phyloP scores from a whole-genome alignment of 2,888 invertebrate species.

The Nebria brevicollis region DNA sequence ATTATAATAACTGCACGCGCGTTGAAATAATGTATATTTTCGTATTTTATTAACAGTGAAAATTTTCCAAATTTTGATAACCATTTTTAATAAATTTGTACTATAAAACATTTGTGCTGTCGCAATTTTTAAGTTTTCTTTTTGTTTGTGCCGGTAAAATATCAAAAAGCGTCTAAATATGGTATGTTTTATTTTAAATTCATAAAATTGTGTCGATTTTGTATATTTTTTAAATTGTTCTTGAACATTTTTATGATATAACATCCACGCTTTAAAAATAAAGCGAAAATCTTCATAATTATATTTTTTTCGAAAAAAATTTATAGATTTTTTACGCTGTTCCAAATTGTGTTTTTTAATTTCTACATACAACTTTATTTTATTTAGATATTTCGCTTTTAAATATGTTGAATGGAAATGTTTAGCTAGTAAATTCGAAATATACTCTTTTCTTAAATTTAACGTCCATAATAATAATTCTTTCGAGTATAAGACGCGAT shows the following conservation, averaged over 20 bases:
- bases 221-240: constrained; percentile 22
- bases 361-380: constrained; percentile 51
- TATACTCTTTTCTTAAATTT: constrained; percentile 23
- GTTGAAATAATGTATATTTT: not conserved
- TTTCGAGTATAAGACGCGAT: constrained; percentile 35
- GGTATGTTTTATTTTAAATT: constrained; percentile 11
- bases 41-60: constrained; percentile 6
- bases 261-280: constrained; percentile 53
- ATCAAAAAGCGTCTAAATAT: constrained; percentile 21
- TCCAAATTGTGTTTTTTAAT: constrained; percentile 48
- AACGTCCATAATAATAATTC: constrained; percentile 36
- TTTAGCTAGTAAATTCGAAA: constrained; percentile 13
- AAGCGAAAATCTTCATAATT: constrained; percentile 49
- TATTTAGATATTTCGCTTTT: constrained; percentile 49
- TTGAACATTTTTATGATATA: constrained; percentile 46
- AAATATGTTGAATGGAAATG: constrained; percentile 22
- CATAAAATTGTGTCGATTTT: constrained; percentile 21
- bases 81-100: constrained; percentile 36
- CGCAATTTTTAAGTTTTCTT: constrained; percentile 12
- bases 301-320: constrained; percentile 52
- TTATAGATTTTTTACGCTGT: constrained; percentile 48
- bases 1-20: not conserved
- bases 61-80: constrained; percentile 40
- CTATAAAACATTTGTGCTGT: constrained; percentile 31
- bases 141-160: constrained; percentile 25